Conservation (phyloP, 2,113 vertebrate species). For the Indicator indicator region DNA sequence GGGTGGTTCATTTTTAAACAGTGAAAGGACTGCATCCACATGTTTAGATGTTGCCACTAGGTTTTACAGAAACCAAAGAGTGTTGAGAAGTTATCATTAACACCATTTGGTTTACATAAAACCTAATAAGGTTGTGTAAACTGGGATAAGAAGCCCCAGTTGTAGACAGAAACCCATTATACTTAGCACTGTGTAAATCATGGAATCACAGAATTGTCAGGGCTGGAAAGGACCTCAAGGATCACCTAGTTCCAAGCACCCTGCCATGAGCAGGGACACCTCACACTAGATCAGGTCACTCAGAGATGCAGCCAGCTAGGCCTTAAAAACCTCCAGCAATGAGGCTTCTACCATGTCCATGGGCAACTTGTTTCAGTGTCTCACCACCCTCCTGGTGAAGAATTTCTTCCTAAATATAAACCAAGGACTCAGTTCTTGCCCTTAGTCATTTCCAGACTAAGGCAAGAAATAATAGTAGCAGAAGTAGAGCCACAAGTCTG, state of each 20-base stretch:
- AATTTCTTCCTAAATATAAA: background rate
- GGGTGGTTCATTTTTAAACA: background rate
- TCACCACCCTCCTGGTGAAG: no score
- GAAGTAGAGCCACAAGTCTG: background rate
- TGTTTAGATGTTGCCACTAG: background rate
- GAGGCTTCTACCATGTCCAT: no score
- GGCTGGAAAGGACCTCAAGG: no score
- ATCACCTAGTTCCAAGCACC: no score
- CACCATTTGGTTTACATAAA: background rate
- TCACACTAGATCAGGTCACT: no score
- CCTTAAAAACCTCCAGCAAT: no score
- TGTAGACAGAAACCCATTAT: background rate
- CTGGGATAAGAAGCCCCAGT: background rate
- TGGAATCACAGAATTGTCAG: no score
- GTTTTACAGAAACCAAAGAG: background rate
- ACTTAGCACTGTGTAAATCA: background rate
- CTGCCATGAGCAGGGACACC: no score
- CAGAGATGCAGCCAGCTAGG: no score
- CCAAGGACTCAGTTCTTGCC: background rate
- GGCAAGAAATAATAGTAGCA: background rate
- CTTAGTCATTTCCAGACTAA: background rate
- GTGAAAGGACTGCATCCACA: background rate
- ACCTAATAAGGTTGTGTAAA: no score
- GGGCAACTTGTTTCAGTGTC: no score
- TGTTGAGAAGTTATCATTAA: background rate